These are phyloP conservation scores for Dolichoris vasculosae DNA, from an alignment of 1,140 invertebrate species.

Conservation along the genomic window DNA sequence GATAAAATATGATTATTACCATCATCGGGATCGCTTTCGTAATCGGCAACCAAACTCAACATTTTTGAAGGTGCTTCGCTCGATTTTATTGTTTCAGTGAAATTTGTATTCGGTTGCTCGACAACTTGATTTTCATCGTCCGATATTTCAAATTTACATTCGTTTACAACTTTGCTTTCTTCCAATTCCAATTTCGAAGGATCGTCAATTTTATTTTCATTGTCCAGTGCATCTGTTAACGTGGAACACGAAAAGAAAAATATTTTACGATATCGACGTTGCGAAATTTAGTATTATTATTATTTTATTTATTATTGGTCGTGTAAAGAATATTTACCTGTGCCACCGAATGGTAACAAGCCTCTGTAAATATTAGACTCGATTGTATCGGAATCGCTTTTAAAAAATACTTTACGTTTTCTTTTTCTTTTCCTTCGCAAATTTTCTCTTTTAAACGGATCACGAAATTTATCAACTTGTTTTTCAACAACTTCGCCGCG, in stretches of 20 bases:
- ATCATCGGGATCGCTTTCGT: constrained; percentile 62
- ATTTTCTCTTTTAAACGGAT: constrained; percentile 48
- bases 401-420: constrained; percentile 55
- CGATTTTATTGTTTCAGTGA: not conserved
- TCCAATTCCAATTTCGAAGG: not conserved
- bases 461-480: constrained; percentile 61
- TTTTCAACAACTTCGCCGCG: constrained; percentile 81
- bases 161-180: not conserved
- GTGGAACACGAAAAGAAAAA: constrained; percentile 13
- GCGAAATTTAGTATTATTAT: too few relatives aligned
- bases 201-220: constrained; percentile 20
- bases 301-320: too few relatives aligned
- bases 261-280: too few relatives aligned
- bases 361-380: constrained; percentile 60
- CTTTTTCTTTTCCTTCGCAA: constrained; percentile 24
- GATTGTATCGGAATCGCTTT: constrained; percentile 11
- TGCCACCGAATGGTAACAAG: constrained; percentile 63
- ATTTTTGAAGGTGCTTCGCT: not conserved
- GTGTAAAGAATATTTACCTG: too few relatives aligned
- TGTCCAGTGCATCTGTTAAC: constrained; percentile 19
- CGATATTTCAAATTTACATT: constrained; percentile 20
- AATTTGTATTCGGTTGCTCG: not conserved
- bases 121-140: constrained; percentile 28
- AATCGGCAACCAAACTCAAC: constrained; percentile 65
- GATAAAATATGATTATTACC: constrained; percentile 55